Base-by-base conservation (phyloP, 2,888 invertebrate species). In the Spialia ferax region DNA sequence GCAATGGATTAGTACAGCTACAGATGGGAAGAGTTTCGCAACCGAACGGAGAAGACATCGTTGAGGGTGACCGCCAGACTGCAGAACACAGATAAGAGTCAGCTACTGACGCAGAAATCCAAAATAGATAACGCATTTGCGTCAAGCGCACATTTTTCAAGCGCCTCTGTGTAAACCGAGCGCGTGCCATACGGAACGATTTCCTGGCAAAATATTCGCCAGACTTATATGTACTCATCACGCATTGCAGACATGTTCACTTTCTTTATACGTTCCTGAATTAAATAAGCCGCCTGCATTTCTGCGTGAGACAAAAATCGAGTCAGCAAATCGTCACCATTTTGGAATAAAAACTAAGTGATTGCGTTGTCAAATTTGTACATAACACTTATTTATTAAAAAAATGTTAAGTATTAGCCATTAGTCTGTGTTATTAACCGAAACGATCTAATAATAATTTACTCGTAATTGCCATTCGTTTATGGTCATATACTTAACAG, bases 81-180 rank as follows among this genome's bases (percentile, higher is more conserved):
- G 86, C 88, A 86, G 83, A 88, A 80, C 82, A 80, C 83, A 89
- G 91, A 90, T 92, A 92, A 89, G 85, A 84, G 74, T 77, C 78
- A 81, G 78, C 82, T 80, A 84, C 83, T 93, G 93, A 93, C 93
- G 93, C 89, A 91, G 84, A 87, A 83, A 83, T 90, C 91, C 89
- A 88, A 93, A 93, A 93, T 93, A 93, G 93, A 93, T 91, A 93
- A 93, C 90, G 89, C 89, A 89, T 92, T 93, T 93, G 92, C 93
- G 93, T 93, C 93, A 93, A 91, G 88, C 86, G 87, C 80, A 86
- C 85, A 90, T 92, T 93, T 93, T 92, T 93, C 86, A 86, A 87
- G 83, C 87, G 75, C 78, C 75, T 77, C 82, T 84, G 81, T 84
- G 87, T 87, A 89, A 87, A 88, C 88, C 82, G 82, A 86, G 79